Conservation (phyloP, 1,140 invertebrate genomes). For the Pogonomyrmex barbatus region DNA sequence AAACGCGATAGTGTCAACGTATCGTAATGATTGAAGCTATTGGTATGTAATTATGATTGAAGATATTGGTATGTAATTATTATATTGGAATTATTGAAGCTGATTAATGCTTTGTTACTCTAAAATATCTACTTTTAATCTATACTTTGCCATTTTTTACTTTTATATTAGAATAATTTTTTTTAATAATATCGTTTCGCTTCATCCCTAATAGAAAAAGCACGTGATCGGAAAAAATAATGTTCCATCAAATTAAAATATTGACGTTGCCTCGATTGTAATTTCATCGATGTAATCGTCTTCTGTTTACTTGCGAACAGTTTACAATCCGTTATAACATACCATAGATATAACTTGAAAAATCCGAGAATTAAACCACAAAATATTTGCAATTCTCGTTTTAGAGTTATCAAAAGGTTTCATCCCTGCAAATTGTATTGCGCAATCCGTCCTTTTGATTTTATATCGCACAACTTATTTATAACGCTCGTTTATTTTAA, state of each 20-base stretch:
- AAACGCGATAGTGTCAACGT: neutral
- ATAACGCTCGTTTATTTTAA: slow-evolving; percentile 43
- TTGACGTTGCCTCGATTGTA: slow-evolving; percentile 26
- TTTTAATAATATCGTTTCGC: neutral
- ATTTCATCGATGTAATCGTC: slow-evolving; percentile 45
- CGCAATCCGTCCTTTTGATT: slow-evolving; percentile 4
- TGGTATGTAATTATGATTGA: neutral
- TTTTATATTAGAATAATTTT: neutral
- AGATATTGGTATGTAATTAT: neutral
- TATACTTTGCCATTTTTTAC: neutral
- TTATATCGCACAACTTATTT: slow-evolving; percentile 46
- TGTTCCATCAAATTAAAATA: slow-evolving; percentile 39
- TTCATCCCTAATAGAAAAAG: slow-evolving; percentile 7
- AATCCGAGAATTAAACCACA: slow-evolving; percentile 30
- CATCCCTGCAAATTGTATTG: slow-evolving; percentile 2
- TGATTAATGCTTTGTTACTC: neutral
- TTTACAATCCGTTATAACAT: slow-evolving; percentile 33
- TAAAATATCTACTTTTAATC: neutral
- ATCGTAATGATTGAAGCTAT: neutral
- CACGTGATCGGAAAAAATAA: neutral
- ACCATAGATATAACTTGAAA: neutral
- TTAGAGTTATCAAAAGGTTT: slow-evolving; percentile 50
- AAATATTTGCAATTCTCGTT: slow-evolving; percentile 46
- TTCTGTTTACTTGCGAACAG: slow-evolving; percentile 47
- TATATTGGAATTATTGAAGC: neutral